Base-by-base conservation (phyloP, 2,113 vertebrate genomes). In the Melanocharis versteri region DNA sequence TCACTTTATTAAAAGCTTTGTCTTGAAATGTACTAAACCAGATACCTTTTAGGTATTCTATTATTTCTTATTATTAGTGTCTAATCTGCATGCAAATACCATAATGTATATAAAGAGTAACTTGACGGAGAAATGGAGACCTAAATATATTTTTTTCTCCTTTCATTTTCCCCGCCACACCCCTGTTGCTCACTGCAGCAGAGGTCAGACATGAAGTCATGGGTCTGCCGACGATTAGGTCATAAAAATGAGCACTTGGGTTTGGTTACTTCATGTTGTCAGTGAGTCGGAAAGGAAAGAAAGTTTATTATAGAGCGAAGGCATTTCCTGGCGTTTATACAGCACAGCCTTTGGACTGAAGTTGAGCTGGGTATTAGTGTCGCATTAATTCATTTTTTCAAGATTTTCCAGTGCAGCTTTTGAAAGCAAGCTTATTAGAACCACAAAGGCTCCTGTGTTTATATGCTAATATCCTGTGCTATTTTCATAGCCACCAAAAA, bases 401-500 rank as follows among this genome's bases (percentile, higher is more conserved):
- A 56, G 84, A 56, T 90, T 96, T 96, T 62, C 79, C 81, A 87
- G 47, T 9, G 72, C 70, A 45, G 88, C 88, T 73, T 90, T 92
- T 90, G 68, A 92, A 93, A 92, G 88, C 82, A 86, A 92, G 72
- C 69, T 81, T 65, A 65, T 83, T 89, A 95, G 90, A 71, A 71
- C 76, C 80, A 93, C 92, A 96, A 91, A 95, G 85, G 40, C 72
- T 90, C 64, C 83, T 87, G 72, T 95, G 95, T 95, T 95, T 94
- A 92, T 82, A 94, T 93, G 92, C 68, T 92, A 92, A 91, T 91
- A 87, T 75, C 90, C 94, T 84, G 69, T 72, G 77, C 65, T 90
- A 30, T 90, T 92, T 92, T 92, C 50, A 42, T 50, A 94, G 90
- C 61, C 40, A 10, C 69, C 11, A 15, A 81, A 93, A 93, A 93